Conservation (phyloP, 2,113 vertebrate species). For the Corythaixoides concolor region DNA sequence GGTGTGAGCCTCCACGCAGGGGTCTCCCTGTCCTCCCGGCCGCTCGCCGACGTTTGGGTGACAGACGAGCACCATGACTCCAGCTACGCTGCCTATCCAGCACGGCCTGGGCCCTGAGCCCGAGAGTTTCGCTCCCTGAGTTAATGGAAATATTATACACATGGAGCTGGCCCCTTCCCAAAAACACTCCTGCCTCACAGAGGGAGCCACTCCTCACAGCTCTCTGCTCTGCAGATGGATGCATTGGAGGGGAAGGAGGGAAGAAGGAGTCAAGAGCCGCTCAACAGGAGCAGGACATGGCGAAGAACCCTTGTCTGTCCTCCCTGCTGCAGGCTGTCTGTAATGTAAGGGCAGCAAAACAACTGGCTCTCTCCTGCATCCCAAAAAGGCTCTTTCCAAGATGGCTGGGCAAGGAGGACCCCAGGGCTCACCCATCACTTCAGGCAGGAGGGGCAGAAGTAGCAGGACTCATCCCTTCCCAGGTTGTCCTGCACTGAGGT, state of each 20-base stretch:
- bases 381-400: background rate
- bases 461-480: background rate
- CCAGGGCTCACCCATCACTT: background rate
- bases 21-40: background rate
- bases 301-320: fast-evolving
- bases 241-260: fast-evolving
- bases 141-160: conserved; percentile 26
- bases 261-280: background rate
- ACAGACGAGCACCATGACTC: background rate
- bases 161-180: conserved; percentile 31
- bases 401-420: fast-evolving
- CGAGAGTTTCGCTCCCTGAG: background rate
- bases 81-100: background rate
- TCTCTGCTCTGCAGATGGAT: background rate
- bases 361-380: fast-evolving
- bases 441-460: fast-evolving
- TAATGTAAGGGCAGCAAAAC: background rate
- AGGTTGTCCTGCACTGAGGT: fast-evolving
- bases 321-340: fast-evolving
- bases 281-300: fast-evolving
- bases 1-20: background rate
- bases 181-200: background rate
- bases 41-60: background rate
- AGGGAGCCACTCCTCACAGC: fast-evolving
- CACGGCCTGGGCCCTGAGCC: background rate